These are phyloP conservation scores for Rhynchomys soricoides DNA, from an alignment of 2,113 vertebrate species.

Conservation along the genomic window DNA sequence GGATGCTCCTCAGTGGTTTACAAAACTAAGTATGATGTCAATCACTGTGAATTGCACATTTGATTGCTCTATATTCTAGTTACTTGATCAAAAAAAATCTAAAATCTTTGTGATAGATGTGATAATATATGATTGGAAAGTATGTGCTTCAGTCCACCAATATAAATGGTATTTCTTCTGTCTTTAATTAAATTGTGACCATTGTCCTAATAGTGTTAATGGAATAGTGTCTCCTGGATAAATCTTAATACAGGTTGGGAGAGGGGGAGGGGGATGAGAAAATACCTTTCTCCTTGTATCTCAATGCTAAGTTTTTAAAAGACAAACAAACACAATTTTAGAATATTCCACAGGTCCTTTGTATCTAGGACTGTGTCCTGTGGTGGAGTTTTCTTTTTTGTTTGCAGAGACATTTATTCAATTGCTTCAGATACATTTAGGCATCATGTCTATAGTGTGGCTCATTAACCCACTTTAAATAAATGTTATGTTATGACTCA, in stretches of 20 bases:
- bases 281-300: background rate
- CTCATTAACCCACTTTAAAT: constrained; percentile 14
- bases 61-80: background rate
- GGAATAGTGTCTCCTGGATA: too few species aligned
- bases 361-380: background rate
- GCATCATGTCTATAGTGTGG: background rate
- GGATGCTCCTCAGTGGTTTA: background rate
- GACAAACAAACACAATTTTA: background rate
- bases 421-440: background rate
- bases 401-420: background rate
- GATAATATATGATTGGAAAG: background rate
- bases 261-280: too few species aligned
- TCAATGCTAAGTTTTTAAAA: constrained; percentile 18
- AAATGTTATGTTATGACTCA: background rate
- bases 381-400: background rate
- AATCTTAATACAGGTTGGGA: background rate
- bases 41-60: background rate
- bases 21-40: background rate
- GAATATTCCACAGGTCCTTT: background rate
- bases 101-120: background rate
- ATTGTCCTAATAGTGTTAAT: background rate
- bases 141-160: background rate
- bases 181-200: background rate
- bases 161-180: background rate
- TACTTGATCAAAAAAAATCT: background rate